Conservation (phyloP, 2,888 invertebrate species). For the Thereva nobilitata region DNA sequence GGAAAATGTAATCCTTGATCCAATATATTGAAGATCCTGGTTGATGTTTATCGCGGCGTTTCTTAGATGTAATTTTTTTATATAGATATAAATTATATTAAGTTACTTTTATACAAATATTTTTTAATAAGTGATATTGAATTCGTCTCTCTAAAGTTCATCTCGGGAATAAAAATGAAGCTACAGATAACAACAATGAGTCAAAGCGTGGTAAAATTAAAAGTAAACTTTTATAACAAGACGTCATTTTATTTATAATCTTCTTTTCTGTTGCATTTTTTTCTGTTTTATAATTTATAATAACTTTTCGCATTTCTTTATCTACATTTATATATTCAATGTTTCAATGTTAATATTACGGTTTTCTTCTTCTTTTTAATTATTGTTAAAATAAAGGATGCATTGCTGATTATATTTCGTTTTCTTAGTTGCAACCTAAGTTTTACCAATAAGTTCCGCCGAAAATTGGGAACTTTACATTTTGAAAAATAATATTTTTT, state of each 20-base stretch:
- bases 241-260: conserved; percentile 49
- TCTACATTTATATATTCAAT: conserved; percentile 39
- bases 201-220: too few species aligned
- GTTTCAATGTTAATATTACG: conserved; percentile 36
- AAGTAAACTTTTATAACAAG: conserved; percentile 53
- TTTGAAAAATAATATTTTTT: conserved; percentile 27
- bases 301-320: conserved; percentile 40
- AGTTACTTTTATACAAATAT: too few species aligned
- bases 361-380: conserved; percentile 27
- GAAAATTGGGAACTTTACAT: conserved; percentile 33
- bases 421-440: conserved; percentile 31
- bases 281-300: conserved; percentile 43
- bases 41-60: too few species aligned
- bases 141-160: neutral
- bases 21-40: too few species aligned
- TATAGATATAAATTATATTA: too few species aligned
- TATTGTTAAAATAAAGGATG: conserved; percentile 39
- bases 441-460: conserved; percentile 27
- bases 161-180: neutral
- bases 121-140: neutral
- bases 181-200: conserved; percentile 46
- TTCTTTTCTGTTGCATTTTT: conserved; percentile 44
- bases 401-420: conserved; percentile 27
- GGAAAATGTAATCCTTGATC: too few species aligned
- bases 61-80: too few species aligned